Percentiles rank a stretch among this genome's conserved stretches.
Conservation (phyloP, 2,888 invertebrate species). For the Erebia epiphron region DNA sequence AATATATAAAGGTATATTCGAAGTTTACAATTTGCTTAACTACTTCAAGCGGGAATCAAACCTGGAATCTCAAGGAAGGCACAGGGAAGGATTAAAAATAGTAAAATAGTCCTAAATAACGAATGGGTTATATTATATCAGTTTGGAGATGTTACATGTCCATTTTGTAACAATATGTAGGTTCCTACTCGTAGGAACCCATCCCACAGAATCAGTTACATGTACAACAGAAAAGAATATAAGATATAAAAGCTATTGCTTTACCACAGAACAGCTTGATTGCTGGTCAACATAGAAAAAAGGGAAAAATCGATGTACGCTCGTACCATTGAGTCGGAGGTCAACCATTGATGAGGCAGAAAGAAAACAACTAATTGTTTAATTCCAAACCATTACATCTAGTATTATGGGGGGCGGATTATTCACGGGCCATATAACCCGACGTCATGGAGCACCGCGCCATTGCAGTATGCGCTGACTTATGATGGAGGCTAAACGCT, state of each 20-base stretch:
- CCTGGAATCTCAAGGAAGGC: no score
- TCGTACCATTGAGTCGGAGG: constrained; percentile 40
- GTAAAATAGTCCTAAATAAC: no score
- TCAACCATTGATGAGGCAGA: constrained; percentile 74
- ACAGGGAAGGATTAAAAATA: no score
- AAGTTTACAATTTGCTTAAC: no score
- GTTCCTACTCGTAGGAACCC: neutral
- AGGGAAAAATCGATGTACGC: constrained; percentile 24
- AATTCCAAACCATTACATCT: constrained; percentile 79
- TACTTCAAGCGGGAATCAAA: no score
- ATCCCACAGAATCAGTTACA: neutral
- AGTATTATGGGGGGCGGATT: constrained; percentile 76
- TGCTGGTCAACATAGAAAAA: constrained; percentile 23
- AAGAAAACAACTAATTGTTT: constrained; percentile 81
- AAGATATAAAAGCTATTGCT: constrained; percentile 12
- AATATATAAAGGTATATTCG: no score
- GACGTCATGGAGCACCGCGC: constrained; percentile 63
- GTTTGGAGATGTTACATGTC: neutral
- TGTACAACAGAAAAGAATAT: neutral
- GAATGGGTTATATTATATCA: no score
- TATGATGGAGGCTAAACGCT: constrained; percentile 44
- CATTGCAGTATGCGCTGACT: constrained; percentile 47
- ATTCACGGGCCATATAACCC: constrained; percentile 79
- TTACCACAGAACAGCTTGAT: constrained; percentile 18
- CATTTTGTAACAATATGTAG: no score